phyloP scores from a whole-genome alignment of 2,888 invertebrate species.

The Pachydiplax longipennis region DNA sequence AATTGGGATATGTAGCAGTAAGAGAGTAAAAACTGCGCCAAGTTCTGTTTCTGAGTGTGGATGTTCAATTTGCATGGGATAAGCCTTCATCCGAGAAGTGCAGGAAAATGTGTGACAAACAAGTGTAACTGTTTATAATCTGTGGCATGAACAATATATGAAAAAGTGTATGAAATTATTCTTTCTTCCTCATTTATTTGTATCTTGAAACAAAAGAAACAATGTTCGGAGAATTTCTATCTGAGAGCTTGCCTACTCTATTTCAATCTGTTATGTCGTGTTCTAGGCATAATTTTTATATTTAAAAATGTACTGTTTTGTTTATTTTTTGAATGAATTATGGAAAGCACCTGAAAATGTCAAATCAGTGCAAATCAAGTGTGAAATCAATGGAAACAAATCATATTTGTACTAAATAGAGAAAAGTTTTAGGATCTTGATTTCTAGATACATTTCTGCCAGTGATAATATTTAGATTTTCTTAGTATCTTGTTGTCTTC shows the following conservation, averaged over 20 bases:
- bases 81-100: background rate
- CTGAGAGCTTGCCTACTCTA: conserved; percentile 36
- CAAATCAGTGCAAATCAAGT: conserved; percentile 38
- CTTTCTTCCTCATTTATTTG: conserved; percentile 29
- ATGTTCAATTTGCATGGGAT: conserved; percentile 15
- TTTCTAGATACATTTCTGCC: conserved; percentile 44
- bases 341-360: conserved; percentile 40
- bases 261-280: conserved; percentile 20
- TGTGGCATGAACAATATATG: conserved; percentile 10
- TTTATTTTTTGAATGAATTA: conserved; percentile 16
- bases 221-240: background rate
- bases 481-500: conserved; percentile 41
- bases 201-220: background rate
- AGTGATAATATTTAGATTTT: conserved; percentile 42
- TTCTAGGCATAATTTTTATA: conserved; percentile 39
- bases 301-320: conserved; percentile 36
- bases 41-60: conserved; percentile 31
- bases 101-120: conserved; percentile 8
- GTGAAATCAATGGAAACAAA: conserved; percentile 39
- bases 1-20: conserved; percentile 25
- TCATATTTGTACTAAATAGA: conserved; percentile 40
- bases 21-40: background rate
- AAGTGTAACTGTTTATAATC: conserved; percentile 30
- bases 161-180: conserved; percentile 14
- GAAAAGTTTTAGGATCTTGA: conserved; percentile 29